Evolutionary conservation across 2,113 vertebrate genomes (phyloP), one percentile per base, ranked within the genome.

Genomic region (Sylvilagus bachmani): DNA sequence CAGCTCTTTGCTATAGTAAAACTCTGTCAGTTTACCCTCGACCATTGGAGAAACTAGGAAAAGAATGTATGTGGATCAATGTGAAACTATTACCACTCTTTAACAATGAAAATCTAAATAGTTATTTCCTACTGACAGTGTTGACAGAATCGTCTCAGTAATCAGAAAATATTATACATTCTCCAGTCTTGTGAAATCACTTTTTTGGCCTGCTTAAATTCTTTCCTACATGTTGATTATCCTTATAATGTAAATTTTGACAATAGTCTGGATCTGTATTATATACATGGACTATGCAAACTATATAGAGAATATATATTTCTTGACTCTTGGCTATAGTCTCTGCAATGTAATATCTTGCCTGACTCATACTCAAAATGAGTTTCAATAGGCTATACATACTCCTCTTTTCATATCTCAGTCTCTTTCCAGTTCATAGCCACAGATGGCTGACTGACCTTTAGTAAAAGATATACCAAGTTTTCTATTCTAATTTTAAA

Each of bases 131-230:
- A n/a, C 29, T 44, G 31, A 86, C 2, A 58, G 22, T 85, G 22
- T 86, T 70, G 71, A 83, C 29, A 88, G 36, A n/a, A 38, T 71
- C 38, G 19, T 69, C 79, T 87, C 89, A 51, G 78, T 70, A 75
- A 25, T 78, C n/a, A 33, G 55, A 33, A 10, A 33, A 73, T 29
- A 49, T 38, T 66, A 73, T n/a, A 74, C 25, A 51, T 51, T 53
- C 44, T 17, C 53, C 7, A 86, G 44, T 62, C 79, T 67, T 6
- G 77, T 69, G 55, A 94, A 97, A 93, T 80, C 12, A n/a, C 19
- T 75, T 55, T 96, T 58, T 96, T 91, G 38, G 71, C 74, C 51
- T 93, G 61, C 92, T 95, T 89, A 88, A 95, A 53, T 91, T 44
- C 55, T n/a, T 93, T 64, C n/a, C 0, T 78, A 27, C 2, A 19